These are phyloP conservation scores for Carterocephalus palaemon DNA, from an alignment of 2,888 invertebrate genomes.

Conservation along the genomic window DNA sequence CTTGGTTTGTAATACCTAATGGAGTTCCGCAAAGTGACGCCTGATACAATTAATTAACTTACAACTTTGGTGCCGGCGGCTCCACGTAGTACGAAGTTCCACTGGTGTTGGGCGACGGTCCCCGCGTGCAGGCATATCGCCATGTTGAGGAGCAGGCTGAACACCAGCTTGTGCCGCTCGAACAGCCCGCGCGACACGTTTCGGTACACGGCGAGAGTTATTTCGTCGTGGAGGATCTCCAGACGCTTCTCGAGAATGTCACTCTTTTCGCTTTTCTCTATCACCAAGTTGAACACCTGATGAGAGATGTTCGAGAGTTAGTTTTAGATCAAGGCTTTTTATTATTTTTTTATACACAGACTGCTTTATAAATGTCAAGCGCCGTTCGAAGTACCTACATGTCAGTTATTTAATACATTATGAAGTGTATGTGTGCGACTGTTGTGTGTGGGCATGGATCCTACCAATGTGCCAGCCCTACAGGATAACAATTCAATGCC, in stretches of 20 bases:
- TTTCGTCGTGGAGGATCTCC: conserved; percentile 84
- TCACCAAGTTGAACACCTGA: conserved; percentile 89
- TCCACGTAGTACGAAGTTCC: conserved; percentile 89
- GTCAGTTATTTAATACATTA: too few species aligned
- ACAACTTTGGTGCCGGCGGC: conserved; percentile 79
- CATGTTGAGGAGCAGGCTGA: conserved; percentile 89
- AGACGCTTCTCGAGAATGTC: conserved; percentile 83
- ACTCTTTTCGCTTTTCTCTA: conserved; percentile 85
- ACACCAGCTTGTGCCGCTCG: conserved; percentile 93
- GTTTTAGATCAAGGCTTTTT: too few species aligned
- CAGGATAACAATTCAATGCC: too few species aligned
- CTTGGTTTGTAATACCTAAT: too few species aligned
- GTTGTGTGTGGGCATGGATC: too few species aligned
- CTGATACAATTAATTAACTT: too few species aligned
- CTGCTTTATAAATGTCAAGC: too few species aligned
- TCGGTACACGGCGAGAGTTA: conserved; percentile 88
- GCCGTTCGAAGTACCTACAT: too few species aligned
- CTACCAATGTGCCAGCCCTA: too few species aligned
- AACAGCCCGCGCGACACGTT: conserved; percentile 95
- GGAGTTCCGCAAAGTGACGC: too few species aligned
- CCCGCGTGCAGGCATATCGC: conserved; percentile 84
- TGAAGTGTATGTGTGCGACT: too few species aligned
- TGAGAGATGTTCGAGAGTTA: conserved; percentile 2
- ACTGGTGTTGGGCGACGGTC: conserved; percentile 80
- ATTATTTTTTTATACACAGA: too few species aligned